phyloP scores from a whole-genome alignment of 2,113 vertebrate species.

The Picathartes gymnocephalus region DNA sequence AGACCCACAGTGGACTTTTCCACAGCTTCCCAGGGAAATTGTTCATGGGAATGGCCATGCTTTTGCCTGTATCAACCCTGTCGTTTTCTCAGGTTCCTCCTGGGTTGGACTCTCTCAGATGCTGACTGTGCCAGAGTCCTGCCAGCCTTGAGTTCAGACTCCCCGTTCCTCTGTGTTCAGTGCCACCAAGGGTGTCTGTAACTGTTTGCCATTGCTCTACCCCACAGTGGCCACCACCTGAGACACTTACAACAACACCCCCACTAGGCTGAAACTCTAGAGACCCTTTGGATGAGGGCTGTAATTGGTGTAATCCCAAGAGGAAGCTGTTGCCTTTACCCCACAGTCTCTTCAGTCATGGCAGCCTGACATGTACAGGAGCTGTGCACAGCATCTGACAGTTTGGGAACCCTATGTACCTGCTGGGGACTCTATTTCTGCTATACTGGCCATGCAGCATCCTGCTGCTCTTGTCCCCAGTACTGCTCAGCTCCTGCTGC shows the following conservation, averaged over 20 bases:
- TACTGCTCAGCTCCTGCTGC: background rate
- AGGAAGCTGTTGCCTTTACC: background rate
- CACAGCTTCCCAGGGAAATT: background rate
- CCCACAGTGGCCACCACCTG: background rate
- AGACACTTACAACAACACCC: background rate
- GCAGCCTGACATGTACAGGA: background rate
- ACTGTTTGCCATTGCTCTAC: background rate
- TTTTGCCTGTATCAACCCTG: background rate
- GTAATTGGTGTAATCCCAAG: background rate
- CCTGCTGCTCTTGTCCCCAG: background rate
- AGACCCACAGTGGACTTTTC: background rate
- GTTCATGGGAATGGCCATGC: background rate
- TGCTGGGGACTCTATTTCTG: background rate
- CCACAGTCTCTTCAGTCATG: background rate
- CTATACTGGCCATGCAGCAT: background rate
- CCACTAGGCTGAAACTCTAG: background rate
- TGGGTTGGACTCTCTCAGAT: background rate
- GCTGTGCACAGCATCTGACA: background rate
- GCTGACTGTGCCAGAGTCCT: background rate
- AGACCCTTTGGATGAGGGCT: background rate
- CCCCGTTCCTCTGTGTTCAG: background rate
- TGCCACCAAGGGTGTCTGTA: background rate
- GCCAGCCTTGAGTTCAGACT: background rate
- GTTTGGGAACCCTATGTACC: background rate
- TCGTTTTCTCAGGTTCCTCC: background rate